Conservation (phyloP, 2,888 invertebrate species). For the Caenorhabditis uteleia region DNA sequence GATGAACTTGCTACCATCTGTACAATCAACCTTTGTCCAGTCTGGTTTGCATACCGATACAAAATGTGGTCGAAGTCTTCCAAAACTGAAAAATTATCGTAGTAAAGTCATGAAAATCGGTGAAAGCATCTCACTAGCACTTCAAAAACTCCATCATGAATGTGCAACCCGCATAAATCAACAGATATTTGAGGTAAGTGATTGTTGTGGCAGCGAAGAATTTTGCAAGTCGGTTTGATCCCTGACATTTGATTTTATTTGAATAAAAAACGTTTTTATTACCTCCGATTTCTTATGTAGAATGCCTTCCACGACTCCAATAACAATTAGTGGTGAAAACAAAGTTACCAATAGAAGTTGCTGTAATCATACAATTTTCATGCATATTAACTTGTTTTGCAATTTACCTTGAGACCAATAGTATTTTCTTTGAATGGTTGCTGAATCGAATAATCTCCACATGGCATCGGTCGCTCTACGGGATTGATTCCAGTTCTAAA, state of each 20-base stretch:
- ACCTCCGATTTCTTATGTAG: conserved; percentile 42
- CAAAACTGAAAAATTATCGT: conserved; percentile 76
- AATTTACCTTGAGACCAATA: conserved; percentile 53
- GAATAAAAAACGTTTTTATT: not conserved
- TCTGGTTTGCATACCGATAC: conserved; percentile 83
- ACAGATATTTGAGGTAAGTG: conserved; percentile 59
- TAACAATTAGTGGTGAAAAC: conserved; percentile 53
- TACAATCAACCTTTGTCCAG: conserved; percentile 55
- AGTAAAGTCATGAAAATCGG: not conserved
- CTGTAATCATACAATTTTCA: conserved; percentile 11
- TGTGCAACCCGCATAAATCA: conserved; percentile 51
- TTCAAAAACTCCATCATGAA: conserved; percentile 55
- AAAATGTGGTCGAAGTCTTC: conserved; percentile 92
- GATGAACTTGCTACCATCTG: conserved; percentile 48
- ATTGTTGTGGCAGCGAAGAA: conserved; percentile 55
- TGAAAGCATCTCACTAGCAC: conserved; percentile 20
- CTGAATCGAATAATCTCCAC: conserved; percentile 87
- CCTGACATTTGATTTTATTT: conserved; percentile 14
- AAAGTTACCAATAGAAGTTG: conserved; percentile 58
- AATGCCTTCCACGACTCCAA: conserved; percentile 48
- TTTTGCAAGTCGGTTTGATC: conserved; percentile 47
- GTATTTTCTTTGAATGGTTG: conserved; percentile 80
- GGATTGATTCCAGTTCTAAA: conserved; percentile 51
- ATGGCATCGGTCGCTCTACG: conserved; percentile 83
- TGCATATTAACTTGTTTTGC: too few relatives aligned